Conservation (phyloP, 2,888 invertebrate species). For the Cylindroiulus punctatus region DNA sequence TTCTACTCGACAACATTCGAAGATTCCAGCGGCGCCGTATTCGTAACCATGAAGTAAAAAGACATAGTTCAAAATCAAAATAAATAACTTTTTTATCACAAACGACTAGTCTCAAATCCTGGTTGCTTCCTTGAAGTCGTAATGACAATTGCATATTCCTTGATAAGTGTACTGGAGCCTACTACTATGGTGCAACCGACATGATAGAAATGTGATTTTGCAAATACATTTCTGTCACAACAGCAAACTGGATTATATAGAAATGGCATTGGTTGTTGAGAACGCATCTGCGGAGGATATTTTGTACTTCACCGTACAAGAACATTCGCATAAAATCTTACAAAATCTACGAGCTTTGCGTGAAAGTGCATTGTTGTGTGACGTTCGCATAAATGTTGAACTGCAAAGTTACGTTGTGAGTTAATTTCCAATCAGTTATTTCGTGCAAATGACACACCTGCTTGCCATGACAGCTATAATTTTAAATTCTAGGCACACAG, state of each 20-base stretch:
- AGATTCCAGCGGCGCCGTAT: too few relatives aligned
- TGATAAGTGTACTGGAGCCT: not conserved
- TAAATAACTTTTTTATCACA: too few relatives aligned
- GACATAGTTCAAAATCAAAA: too few relatives aligned
- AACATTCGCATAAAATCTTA: conserved; percentile 47
- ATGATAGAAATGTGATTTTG: not conserved
- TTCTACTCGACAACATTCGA: too few relatives aligned
- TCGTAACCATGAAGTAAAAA: too few relatives aligned
- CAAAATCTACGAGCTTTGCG: conserved; percentile 49
- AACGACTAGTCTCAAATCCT: too few relatives aligned
- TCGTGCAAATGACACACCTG: not conserved
- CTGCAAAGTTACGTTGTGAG: conserved; percentile 52
- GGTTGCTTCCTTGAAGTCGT: not conserved
- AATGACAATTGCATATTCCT: not conserved
- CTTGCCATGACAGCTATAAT: not conserved
- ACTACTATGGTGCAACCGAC: too few relatives aligned
- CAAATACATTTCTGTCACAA: not conserved
- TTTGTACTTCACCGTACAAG: conserved; percentile 43
- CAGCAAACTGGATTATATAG: not conserved
- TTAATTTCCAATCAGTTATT: not conserved
- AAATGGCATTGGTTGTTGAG: not conserved
- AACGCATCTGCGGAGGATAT: not conserved
- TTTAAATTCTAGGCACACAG: conserved; percentile 55
- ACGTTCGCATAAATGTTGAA: conserved; percentile 54
- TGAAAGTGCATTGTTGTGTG: conserved; percentile 50